These are phyloP conservation scores for Sebastes steindachneri DNA, from an alignment of 2,797 vertebrate species.

Conservation along the genomic window DNA sequence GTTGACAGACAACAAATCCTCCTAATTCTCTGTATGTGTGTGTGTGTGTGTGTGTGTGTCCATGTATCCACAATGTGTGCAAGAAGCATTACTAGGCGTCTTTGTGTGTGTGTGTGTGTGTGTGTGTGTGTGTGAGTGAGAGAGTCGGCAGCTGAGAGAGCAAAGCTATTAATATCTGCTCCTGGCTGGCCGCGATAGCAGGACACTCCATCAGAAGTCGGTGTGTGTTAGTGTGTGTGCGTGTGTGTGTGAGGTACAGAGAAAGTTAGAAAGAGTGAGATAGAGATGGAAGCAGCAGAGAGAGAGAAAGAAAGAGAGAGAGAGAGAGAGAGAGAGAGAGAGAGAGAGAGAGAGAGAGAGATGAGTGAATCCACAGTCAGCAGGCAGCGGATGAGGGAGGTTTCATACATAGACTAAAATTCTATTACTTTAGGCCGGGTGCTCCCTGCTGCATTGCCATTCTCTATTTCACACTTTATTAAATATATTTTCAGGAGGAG, in stretches of 20 bases:
- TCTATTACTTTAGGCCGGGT: conserved; percentile 23
- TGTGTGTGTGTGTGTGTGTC: too few species aligned
- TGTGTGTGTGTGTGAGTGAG: conserved; percentile 1
- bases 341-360: background rate
- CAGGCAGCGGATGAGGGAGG: conserved; percentile 30
- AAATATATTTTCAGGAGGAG: conserved; percentile 31
- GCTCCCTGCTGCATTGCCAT: conserved; percentile 9
- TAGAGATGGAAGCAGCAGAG: background rate
- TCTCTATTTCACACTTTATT: conserved; percentile 66
- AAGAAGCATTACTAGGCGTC: background rate
- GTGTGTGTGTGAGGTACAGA: conserved; percentile 8
- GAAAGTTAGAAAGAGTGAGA: conserved; percentile 6
- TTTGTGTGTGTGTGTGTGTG: background rate
- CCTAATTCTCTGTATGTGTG: too few species aligned
- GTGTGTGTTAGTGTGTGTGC: conserved; percentile 9
- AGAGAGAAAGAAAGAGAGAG: conserved; percentile 13
- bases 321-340: background rate
- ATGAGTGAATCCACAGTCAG: conserved; percentile 23
- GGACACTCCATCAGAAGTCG: conserved; percentile 52
- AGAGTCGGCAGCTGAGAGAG: conserved; percentile 39
- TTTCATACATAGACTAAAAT: conserved; percentile 33
- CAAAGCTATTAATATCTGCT: conserved; percentile 72
- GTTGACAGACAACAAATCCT: too few species aligned
- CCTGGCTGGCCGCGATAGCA: conserved; percentile 54
- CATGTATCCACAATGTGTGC: too few species aligned